Base-by-base conservation (phyloP, 1,140 invertebrate genomes). In the Zaprionus kolodkinae region DNA sequence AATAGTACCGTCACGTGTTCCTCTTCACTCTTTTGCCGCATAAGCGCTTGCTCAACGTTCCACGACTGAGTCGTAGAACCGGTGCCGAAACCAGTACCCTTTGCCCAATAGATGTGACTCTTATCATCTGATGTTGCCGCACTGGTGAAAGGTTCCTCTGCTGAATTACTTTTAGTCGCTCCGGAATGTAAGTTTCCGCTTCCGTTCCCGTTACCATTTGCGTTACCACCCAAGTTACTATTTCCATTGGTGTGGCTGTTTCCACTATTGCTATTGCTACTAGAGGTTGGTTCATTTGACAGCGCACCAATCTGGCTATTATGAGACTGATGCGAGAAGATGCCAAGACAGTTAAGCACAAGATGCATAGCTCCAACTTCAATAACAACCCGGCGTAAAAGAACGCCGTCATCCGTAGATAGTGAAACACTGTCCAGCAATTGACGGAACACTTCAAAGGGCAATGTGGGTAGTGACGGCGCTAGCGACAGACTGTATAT, bases 11-110 rank as follows among this genome's bases (percentile, higher is more conserved):
- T 97, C 6, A 98, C 97, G 90, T 99, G 97, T 92, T 98, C 97
- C 91, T 99, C 98, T 93, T 99, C 97, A 74, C 96, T 96, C 55
- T 95, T 95, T 92, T 98, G 97, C 11, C 97, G 94, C 56, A 97
- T 91, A n/a, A 99, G 92, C 27, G 97, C 97, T 85, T 98, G 97
- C 85, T 99, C 97, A 10, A 99, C 97, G 93, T 99, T 98, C 98
- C 98, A 99, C 33, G 96, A 97, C 85, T 98, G 98, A 64, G 97
- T 96, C 2, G 97, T 99, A 1, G 97, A 98, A 1, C 98, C 98
- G 0, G 98, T 98, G 12, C 98, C 98, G 93, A 98, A 99, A 4
- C 98, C 98, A 1, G 98, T 98, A 7, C 96, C 96, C 91, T 99
- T 99, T 0, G 98, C 98, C 98, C 98, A 99, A 93, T 98, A 99